Conservation (phyloP, 2,113 vertebrate species). For the Rhinoderma darwinii region DNA sequence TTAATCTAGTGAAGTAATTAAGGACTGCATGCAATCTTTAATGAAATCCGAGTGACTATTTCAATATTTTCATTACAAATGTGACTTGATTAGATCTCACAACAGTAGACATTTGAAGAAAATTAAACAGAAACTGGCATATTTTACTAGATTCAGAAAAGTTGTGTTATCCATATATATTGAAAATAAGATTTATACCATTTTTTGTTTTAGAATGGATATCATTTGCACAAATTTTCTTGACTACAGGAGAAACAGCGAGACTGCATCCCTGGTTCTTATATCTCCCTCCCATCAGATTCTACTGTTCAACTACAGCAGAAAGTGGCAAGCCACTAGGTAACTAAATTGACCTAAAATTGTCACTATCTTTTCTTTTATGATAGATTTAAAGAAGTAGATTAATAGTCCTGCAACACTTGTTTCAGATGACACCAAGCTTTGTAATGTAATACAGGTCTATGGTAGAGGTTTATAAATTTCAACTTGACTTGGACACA, state of each 20-base stretch:
- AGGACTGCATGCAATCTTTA: slow-evolving; percentile 29
- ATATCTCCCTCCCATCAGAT: background rate
- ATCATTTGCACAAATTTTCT: background rate
- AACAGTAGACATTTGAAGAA: background rate
- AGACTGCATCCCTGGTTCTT: background rate
- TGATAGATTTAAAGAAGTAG: no score
- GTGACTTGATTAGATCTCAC: background rate
- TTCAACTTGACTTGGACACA: no score
- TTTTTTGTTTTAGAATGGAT: background rate
- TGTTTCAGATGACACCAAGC: no score
- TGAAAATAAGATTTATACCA: background rate
- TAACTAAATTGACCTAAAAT: no score
- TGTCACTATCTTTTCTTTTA: no score
- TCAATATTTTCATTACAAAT: slow-evolving; percentile 16
- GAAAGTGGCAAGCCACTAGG: background rate
- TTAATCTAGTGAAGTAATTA: slow-evolving; percentile 37
- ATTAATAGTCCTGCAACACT: no score
- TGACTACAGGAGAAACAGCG: background rate
- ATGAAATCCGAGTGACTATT: slow-evolving; percentile 25
- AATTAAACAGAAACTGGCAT: background rate
- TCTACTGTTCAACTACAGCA: background rate
- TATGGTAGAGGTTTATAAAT: no score
- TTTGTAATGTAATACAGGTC: no score
- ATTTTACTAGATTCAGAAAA: background rate
- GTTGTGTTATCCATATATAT: background rate